Percentiles rank a stretch among this genome's conserved stretches.
Conservation (phyloP, 2,888 invertebrate species). For the Lamproptera curius region DNA sequence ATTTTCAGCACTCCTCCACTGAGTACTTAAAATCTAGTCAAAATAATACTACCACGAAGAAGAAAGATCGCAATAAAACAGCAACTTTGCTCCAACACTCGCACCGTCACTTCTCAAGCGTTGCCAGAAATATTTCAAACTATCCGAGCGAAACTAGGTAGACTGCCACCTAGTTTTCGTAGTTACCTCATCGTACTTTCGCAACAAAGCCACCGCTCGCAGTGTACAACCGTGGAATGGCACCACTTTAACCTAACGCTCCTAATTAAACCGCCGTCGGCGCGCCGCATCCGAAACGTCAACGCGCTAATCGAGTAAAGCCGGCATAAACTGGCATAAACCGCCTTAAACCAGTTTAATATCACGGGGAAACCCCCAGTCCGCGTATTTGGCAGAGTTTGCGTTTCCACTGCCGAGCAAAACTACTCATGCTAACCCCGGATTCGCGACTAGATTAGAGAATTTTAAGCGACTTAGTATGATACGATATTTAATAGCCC, state of each 20-base stretch:
- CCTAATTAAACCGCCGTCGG: slow-evolving; percentile 55
- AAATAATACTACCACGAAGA: too few species aligned
- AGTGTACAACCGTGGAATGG: neutral
- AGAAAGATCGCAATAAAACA: too few species aligned
- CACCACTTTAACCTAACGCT: slow-evolving; percentile 5
- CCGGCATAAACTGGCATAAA: slow-evolving; percentile 68
- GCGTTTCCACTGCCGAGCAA: slow-evolving; percentile 48
- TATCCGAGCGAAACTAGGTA: too few species aligned
- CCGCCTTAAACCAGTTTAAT: slow-evolving; percentile 69
- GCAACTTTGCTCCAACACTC: too few species aligned
- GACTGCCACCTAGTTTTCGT: too few species aligned
- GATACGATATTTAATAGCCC: too few species aligned
- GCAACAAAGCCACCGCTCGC: neutral
- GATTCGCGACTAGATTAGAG: slow-evolving; percentile 44
- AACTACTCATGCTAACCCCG: slow-evolving; percentile 42
- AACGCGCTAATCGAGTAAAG: slow-evolving; percentile 73
- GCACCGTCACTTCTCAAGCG: too few species aligned
- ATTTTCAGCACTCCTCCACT: too few species aligned
- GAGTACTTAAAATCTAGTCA: too few species aligned
- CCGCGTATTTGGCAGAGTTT: slow-evolving; percentile 46
- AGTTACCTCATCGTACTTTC: neutral
- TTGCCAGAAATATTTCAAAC: too few species aligned
- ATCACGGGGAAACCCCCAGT: slow-evolving; percentile 48
- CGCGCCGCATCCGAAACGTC: slow-evolving; percentile 43
- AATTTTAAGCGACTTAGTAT: too few species aligned